Percentiles rank a stretch among this genome's conserved stretches.
Evolutionary conservation across 2,888 invertebrate genomes (phyloP).

Genomic region (Cryptus viduatorius): DNA sequence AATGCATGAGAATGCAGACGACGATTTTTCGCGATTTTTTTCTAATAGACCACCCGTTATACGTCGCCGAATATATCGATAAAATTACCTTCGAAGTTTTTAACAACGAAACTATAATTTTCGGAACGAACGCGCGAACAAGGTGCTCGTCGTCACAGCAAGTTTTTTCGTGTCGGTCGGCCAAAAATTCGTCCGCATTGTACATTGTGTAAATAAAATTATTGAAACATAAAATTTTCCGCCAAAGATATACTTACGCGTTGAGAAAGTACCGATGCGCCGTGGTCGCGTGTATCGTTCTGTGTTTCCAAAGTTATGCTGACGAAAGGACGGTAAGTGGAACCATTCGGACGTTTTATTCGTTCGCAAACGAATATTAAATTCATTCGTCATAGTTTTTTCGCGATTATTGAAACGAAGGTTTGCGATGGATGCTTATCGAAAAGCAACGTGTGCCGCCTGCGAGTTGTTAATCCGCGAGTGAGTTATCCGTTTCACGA

Average conservation of each 20-base stretch:
- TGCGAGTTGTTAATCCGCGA: conserved; percentile 54
- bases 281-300: conserved; percentile 69
- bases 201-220: conserved; percentile 29
- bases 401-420: conserved; percentile 19
- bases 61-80: conserved; percentile 7
- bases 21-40: background rate
- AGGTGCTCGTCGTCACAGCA: background rate
- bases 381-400: conserved; percentile 38
- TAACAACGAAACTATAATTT: background rate
- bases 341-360: conserved; percentile 31
- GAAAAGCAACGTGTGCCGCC: conserved; percentile 41
- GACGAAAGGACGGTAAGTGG: conserved; percentile 69
- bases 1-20: background rate
- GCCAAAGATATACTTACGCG: conserved; percentile 13
- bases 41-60: conserved; percentile 53
- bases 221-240: conserved; percentile 38
- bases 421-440: conserved; percentile 33
- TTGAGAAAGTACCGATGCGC: conserved; percentile 69
- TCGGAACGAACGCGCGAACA: background rate
- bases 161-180: background rate
- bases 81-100: background rate
- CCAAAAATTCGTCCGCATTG: conserved; percentile 1
- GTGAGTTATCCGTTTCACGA: conserved; percentile 76
- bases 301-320: conserved; percentile 69
- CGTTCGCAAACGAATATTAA: conserved; percentile 10